Evolutionary conservation across 2,797 vertebrate species (phyloP).

Genomic region (Sphenodon punctatus): DNA sequence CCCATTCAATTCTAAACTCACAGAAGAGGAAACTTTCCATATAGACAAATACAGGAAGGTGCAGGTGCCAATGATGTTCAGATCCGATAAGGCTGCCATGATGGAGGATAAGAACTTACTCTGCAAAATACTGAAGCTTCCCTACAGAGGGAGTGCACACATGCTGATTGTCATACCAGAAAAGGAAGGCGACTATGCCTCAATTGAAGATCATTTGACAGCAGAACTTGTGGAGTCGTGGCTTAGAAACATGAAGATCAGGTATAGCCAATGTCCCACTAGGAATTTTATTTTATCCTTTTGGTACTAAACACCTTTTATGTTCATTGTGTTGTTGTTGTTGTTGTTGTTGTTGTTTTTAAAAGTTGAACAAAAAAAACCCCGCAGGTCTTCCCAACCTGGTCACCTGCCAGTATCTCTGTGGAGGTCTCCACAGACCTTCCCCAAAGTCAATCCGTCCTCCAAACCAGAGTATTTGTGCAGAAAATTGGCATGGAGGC

Average conservation of each 20-base stretch:
- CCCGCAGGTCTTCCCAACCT: not conserved
- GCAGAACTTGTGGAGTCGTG: conserved; percentile 80
- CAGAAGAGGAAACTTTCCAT: conserved; percentile 79
- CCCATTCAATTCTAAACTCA: conserved; percentile 82
- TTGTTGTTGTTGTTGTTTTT: no score
- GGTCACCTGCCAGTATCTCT: not conserved
- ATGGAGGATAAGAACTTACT: conserved; percentile 77
- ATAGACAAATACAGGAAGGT: conserved; percentile 86
- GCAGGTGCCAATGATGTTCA: conserved; percentile 88
- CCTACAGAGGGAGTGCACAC: conserved; percentile 82
- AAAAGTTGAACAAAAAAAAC: no score
- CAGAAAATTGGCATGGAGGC: not conserved
- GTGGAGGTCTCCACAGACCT: not conserved
- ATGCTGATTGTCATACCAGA: conserved; percentile 88
- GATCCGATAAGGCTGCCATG: conserved; percentile 75
- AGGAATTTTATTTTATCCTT: not conserved
- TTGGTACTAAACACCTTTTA: not conserved
- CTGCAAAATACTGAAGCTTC: conserved; percentile 84
- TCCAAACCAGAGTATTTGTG: not conserved
- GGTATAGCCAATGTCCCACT: conserved; percentile 68
- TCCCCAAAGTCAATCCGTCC: not conserved
- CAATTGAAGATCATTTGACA: conserved; percentile 86
- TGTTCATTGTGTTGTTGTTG: not conserved
- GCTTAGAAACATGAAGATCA: conserved; percentile 80
- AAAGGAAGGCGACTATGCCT: conserved; percentile 79